A percentile compares a stretch with the other conserved stretches of the same genome.
phyloP scores from a whole-genome alignment of 2,113 vertebrate species.

The Lamprotornis superbus region DNA sequence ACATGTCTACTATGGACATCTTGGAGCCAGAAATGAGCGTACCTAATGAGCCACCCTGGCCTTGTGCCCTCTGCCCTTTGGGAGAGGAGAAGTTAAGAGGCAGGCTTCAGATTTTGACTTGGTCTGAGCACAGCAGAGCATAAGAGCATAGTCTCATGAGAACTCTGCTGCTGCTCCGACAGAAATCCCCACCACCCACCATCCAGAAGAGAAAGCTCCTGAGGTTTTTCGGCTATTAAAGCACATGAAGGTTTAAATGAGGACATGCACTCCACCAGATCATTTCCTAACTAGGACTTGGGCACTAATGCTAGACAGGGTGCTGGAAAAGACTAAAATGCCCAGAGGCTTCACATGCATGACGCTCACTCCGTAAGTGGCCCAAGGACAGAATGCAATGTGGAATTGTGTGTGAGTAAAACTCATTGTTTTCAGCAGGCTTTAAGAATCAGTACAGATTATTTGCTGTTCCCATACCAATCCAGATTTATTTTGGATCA shows the following conservation, averaged over 20 bases:
- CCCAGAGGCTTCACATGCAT: conserved; percentile 3
- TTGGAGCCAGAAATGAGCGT: not conserved
- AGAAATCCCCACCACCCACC: not conserved
- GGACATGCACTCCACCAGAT: not conserved
- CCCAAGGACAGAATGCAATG: not conserved
- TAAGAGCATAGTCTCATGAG: not conserved
- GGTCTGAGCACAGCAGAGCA: not conserved
- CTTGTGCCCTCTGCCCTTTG: not conserved
- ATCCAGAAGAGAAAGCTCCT: not conserved
- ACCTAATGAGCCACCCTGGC: not conserved
- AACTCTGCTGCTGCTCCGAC: not conserved
- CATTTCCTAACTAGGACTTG: conserved; percentile 28
- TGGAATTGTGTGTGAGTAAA: not conserved
- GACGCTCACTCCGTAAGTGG: not conserved
- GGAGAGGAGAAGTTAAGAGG: not conserved
- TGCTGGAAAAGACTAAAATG: conserved; percentile 25
- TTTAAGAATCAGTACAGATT: conserved; percentile 55
- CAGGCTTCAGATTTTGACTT: not conserved
- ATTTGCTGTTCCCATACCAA: conserved; percentile 54
- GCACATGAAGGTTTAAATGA: conserved; percentile 24
- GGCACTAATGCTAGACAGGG: not conserved
- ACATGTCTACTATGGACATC: not conserved
- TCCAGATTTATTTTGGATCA: conserved; percentile 61
- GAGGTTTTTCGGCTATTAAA: not conserved
- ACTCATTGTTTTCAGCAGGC: conserved; percentile 32